Evolutionary conservation across 2,113 vertebrate species (phyloP).

Genomic region (Anarrhichthys ocellatus): DNA sequence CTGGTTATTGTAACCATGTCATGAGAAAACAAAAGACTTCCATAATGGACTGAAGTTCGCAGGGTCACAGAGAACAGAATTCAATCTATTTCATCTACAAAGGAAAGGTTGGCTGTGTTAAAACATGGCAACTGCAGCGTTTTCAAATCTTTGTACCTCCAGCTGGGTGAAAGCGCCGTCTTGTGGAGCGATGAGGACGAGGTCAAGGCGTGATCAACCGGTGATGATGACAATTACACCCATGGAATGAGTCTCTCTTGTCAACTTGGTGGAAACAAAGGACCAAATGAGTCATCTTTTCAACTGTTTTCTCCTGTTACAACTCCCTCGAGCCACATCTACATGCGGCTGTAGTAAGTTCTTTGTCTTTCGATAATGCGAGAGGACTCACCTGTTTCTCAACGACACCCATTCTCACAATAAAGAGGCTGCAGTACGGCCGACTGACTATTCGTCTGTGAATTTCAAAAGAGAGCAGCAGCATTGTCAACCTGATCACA

Average conservation of each 20-base stretch:
- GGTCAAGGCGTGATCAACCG: not conserved
- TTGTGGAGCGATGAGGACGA: not conserved
- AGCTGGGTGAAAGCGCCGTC: not conserved
- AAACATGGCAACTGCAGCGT: not conserved
- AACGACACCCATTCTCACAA: not conserved
- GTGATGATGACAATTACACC: not conserved
- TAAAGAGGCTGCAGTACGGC: not conserved
- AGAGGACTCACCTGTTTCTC: not conserved
- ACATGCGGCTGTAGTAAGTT: not conserved
- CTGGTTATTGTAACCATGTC: slow-evolving; percentile 66
- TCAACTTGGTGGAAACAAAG: slow-evolving; percentile 10
- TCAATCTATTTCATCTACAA: slow-evolving; percentile 1
- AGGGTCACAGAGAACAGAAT: slow-evolving; percentile 10
- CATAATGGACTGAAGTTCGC: slow-evolving; percentile 32
- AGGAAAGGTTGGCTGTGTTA: not conserved
- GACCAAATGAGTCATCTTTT: not conserved
- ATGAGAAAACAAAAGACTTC: slow-evolving; percentile 52
- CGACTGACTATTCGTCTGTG: not conserved
- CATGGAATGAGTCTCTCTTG: not conserved
- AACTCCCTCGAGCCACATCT: not conserved
- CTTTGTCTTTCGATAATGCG: not conserved
- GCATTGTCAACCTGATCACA: not conserved
- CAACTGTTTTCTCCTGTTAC: not conserved
- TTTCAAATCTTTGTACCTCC: not conserved
- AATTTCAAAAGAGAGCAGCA: not conserved